A percentile compares a stretch with the other conserved stretches of the same genome.
These are phyloP conservation scores for Cephus runcator DNA, from an alignment of 2,888 invertebrate genomes.

Conservation along the genomic window DNA sequence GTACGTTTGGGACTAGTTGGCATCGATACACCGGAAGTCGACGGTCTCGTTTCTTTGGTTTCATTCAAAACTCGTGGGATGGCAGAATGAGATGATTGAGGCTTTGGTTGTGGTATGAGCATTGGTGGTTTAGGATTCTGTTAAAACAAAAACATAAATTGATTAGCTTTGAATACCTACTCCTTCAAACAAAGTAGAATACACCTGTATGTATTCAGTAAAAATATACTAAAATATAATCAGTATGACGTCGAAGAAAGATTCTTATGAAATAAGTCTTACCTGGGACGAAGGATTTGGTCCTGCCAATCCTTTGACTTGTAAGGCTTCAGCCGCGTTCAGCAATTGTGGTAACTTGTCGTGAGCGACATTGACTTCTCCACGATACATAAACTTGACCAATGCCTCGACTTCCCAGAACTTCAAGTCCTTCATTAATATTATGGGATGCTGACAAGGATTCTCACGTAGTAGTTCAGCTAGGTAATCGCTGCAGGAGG, in stretches of 20 bases:
- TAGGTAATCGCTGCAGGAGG: slow-evolving; percentile 87
- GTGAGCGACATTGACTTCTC: slow-evolving; percentile 88
- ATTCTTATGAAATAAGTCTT: slow-evolving; percentile 3
- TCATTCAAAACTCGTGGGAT: slow-evolving; percentile 38
- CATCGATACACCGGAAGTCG: slow-evolving; percentile 25
- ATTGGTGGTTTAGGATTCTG: slow-evolving; percentile 53
- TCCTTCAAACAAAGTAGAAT: background rate
- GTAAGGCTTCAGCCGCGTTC: slow-evolving; percentile 84
- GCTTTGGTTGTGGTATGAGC: slow-evolving; percentile 53
- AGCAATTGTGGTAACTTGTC: slow-evolving; percentile 84
- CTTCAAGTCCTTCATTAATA: slow-evolving; percentile 84
- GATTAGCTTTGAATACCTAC: background rate
- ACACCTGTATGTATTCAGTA: background rate
- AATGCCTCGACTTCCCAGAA: slow-evolving; percentile 87
- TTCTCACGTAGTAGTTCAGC: slow-evolving; percentile 83
- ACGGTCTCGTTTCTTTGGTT: slow-evolving; percentile 50
- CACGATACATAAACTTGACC: slow-evolving; percentile 92
- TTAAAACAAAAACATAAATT: slow-evolving; percentile 1
- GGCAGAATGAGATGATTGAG: slow-evolving; percentile 37
- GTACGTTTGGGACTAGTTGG: slow-evolving; percentile 53
- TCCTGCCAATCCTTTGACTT: slow-evolving; percentile 76
- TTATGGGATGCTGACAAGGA: slow-evolving; percentile 87
- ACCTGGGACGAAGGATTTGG: slow-evolving; percentile 60
- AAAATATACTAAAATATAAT: background rate
- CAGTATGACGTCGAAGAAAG: background rate